Percentiles rank a stretch among this genome's conserved stretches.
Evolutionary conservation across 2,797 vertebrate genomes (phyloP).

Genomic region (Steatocranus sp.): DNA sequence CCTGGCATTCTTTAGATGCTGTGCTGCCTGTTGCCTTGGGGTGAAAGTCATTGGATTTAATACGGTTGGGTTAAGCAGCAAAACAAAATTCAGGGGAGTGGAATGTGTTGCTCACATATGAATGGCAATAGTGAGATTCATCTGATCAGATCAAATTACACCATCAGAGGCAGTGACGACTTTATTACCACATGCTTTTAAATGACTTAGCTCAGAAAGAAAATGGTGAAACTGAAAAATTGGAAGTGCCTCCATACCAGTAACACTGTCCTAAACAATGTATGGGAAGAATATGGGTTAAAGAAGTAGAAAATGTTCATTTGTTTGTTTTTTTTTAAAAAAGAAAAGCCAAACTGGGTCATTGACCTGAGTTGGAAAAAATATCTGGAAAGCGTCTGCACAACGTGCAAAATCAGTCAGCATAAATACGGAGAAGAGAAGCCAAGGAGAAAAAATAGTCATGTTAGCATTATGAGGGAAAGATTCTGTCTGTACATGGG

Average conservation of each 20-base stretch:
- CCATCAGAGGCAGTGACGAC: background rate
- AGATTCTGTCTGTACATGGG: slow-evolving; percentile 45
- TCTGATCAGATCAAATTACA: background rate
- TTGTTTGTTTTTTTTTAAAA: too few species aligned
- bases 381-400: slow-evolving; percentile 21
- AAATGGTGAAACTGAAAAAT: background rate
- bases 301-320: background rate
- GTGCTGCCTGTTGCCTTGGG: slow-evolving; percentile 47
- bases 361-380: background rate
- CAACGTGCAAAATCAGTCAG: slow-evolving; percentile 26
- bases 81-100: slow-evolving; percentile 11
- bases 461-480: slow-evolving; percentile 26
- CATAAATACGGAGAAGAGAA: slow-evolving; percentile 17
- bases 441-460: slow-evolving; percentile 25
- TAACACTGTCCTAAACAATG: background rate
- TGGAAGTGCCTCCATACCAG: background rate
- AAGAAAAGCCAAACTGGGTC: background rate
- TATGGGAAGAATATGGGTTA: background rate
- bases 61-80: slow-evolving; percentile 25
- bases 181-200: background rate
- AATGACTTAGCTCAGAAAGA: background rate
- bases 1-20: slow-evolving; percentile 55
- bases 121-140: slow-evolving; percentile 27
- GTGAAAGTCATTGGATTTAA: slow-evolving; percentile 63
- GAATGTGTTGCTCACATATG: slow-evolving; percentile 32